Percentiles rank a stretch among this genome's conserved stretches.
Evolutionary conservation across 2,888 invertebrate genomes (phyloP).

Genomic region (Agrotis puta): DNA sequence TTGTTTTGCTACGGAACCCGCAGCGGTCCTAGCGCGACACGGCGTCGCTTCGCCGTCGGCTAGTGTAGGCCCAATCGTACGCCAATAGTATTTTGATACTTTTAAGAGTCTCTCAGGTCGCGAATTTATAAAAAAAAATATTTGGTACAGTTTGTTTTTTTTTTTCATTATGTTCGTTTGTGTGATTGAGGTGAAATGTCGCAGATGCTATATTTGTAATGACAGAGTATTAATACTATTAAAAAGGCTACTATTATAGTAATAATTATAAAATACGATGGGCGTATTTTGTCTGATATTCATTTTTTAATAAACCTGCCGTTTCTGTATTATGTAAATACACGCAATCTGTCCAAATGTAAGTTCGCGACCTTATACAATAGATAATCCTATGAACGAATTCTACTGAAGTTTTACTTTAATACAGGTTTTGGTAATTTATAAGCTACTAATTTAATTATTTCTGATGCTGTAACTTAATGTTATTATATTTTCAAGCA

Average conservation of each 20-base stretch:
- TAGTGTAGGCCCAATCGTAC: constrained; percentile 27
- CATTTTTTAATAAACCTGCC: constrained; percentile 1
- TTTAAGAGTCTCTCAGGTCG: constrained; percentile 26
- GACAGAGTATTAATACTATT: constrained; percentile 3
- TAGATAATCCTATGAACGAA: constrained; percentile 8
- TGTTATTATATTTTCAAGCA: constrained; percentile 52
- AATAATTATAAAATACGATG: background rate
- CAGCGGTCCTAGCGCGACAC: constrained; percentile 84
- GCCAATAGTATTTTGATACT: constrained; percentile 59
- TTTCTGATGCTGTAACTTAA: constrained; percentile 51
- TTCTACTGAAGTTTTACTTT: constrained; percentile 36
- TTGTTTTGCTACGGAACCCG: constrained; percentile 89
- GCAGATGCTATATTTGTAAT: constrained; percentile 13
- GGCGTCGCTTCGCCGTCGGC: constrained; percentile 58
- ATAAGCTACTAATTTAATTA: constrained; percentile 49
- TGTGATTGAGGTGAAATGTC: constrained; percentile 3
- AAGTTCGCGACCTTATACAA: constrained; percentile 25
- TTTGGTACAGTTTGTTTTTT: background rate
- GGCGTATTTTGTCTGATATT: background rate
- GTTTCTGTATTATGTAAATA: constrained; percentile 13
- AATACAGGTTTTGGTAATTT: constrained; percentile 57
- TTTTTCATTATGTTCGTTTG: background rate
- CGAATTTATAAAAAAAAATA: constrained; percentile 2
- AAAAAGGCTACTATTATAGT: constrained; percentile 1
- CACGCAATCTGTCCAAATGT: constrained; percentile 2